Evolutionary conservation across 2,113 vertebrate genomes (phyloP), one percentile per base, ranked within the genome.

Genomic region (Cynoglossus semilaevis): DNA sequence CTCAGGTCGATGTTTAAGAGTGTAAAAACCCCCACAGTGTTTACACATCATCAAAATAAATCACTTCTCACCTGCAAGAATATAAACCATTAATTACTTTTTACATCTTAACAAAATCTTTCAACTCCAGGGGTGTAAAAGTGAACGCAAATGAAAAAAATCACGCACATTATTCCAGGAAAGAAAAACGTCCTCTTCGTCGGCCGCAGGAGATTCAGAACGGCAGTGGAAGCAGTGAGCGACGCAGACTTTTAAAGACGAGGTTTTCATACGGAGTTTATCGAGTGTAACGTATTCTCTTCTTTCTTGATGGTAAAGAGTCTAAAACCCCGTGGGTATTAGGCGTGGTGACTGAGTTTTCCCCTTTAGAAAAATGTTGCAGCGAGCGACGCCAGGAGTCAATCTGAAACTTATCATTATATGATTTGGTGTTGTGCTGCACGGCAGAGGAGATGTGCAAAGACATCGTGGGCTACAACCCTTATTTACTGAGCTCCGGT

Each of bases 401-500:
- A 22, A 67, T 74, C 41, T 83, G 70, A 45, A 80, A 73, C 70
- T 80, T 65, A 69, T 86, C 58, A 77, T 81, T 79, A 69, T 51
- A 58, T 40, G 11, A 13, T 75, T 65, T 60, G 58, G 53, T 62
- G 48, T 38, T 64, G 53, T 50, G 47, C 66, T 58, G 58, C n/a
- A 48, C 49, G 49, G 19, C 45, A 59, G 45, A 62, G 16, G 17
- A 18, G 19, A 72, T 51, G 72, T 72, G 59, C 60, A 9, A 80
- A 59, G 60, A 64, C 70, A 63, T 66, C 46, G 70, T 69, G 63
- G 50, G 67, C 51, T 65, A 8, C 35, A 61, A 62, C 70, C 68
- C 68, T 66, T 77, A 77, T 86, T 84, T 81, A 84, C 64, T 70
- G 43, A 52, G 57, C 61, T 48, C 47, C 59, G 66, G 61, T 62